Percentiles rank a stretch among this genome's conserved stretches.
Evolutionary conservation across 2,888 invertebrate genomes (phyloP).

Genomic region (Drosophila barbarae): DNA sequence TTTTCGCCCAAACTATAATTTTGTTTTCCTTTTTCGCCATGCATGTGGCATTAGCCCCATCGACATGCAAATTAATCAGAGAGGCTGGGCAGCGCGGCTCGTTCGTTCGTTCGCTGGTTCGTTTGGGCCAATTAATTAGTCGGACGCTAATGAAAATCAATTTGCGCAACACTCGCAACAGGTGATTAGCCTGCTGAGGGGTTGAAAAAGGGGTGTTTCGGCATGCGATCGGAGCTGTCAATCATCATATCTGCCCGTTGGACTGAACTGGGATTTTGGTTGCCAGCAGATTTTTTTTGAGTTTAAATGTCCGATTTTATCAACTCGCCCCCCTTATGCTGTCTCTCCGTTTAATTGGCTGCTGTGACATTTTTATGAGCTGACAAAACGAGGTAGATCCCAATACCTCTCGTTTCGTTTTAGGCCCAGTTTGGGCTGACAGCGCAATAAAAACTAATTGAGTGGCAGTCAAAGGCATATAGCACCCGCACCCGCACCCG

Average conservation of each 20-base stretch:
- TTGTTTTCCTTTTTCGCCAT: not conserved
- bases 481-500: constrained; percentile 14
- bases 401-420: constrained; percentile 3
- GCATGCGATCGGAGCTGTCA: constrained; percentile 38
- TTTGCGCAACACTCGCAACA: constrained; percentile 46
- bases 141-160: constrained; percentile 51
- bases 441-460: constrained; percentile 76
- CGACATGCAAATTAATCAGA: constrained; percentile 47
- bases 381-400: constrained; percentile 58
- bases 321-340: constrained; percentile 23
- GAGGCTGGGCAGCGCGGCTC: constrained; percentile 20
- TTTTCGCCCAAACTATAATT: not conserved
- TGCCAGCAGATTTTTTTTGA: constrained; percentile 1
- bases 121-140: constrained; percentile 51
- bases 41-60: constrained; percentile 21
- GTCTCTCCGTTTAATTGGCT: constrained; percentile 51
- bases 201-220: constrained; percentile 9
- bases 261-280: not conserved
- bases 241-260: constrained; percentile 18
- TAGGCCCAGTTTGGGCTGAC: constrained; percentile 57
- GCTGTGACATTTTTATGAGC: constrained; percentile 75
- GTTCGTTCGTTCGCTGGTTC: not conserved
- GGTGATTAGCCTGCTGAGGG: constrained; percentile 43
- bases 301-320: constrained; percentile 51
- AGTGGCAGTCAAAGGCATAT: constrained; percentile 49